A percentile compares a stretch with the other conserved stretches of the same genome.
phyloP scores from a whole-genome alignment of 2,797 vertebrate species.

The Sylvia borin region DNA sequence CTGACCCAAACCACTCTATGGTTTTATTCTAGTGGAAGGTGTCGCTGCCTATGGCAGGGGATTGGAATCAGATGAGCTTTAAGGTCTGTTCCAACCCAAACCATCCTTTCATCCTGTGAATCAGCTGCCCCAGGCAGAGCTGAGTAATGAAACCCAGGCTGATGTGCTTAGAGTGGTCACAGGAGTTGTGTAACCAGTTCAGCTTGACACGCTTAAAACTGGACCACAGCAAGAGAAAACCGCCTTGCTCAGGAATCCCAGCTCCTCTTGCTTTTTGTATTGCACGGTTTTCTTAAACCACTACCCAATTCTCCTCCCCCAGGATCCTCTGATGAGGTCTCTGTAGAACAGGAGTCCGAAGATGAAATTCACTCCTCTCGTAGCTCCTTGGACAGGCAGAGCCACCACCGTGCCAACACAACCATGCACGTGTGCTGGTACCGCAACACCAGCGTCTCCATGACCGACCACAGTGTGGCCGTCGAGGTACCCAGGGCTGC shows the following conservation, averaged over 20 bases:
- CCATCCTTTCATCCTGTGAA: not conserved
- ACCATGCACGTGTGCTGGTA: constrained; percentile 98
- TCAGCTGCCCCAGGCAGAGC: not conserved
- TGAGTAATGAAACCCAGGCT: not conserved
- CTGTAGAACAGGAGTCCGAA: constrained; percentile 90
- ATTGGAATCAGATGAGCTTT: not conserved
- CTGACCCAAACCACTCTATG: not conserved
- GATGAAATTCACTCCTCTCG: constrained; percentile 85
- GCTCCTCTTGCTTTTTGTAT: not conserved
- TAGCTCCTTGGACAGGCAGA: constrained; percentile 88
- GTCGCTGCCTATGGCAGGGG: not conserved
- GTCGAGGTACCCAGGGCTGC: constrained; percentile 85
- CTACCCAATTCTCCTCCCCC: constrained; percentile 65
- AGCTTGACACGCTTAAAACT: not conserved
- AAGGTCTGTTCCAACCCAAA: not conserved
- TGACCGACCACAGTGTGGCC: constrained; percentile 91
- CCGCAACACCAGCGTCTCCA: constrained; percentile 95
- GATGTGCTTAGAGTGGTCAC: not conserved
- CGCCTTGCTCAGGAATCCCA: not conserved
- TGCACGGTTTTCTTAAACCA: not conserved
- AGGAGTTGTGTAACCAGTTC: not conserved
- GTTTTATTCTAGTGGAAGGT: not conserved
- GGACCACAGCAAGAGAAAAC: not conserved
- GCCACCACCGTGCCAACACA: constrained; percentile 90
- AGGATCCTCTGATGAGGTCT: constrained; percentile 90